Evolutionary conservation across 2,797 vertebrate species (phyloP), one percentile per base, ranked within the genome.

Genomic region (Rachycentron canadum): DNA sequence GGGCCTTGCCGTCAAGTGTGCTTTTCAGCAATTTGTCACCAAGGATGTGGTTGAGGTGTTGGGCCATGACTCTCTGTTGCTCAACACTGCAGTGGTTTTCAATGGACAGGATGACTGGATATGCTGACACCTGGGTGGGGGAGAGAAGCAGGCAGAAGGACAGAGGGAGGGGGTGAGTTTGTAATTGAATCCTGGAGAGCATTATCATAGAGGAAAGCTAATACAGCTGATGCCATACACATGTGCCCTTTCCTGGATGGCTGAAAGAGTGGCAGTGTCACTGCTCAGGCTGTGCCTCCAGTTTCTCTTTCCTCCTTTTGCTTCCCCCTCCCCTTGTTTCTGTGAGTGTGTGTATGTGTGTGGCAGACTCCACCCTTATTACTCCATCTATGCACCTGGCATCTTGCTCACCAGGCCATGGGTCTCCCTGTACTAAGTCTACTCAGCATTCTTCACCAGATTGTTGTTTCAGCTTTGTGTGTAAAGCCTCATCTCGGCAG

Each of bases 71-170:
- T 61, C 94, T 93, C 90, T 99, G 97, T 76, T 99, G 98, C 76
- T 97, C 97, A 71, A 97, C 78, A 62, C 95, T 93, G 87, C 98
- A 99, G 89, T 99, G 98, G 92, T 97, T 99, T 93, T 98, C 97
- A 43, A 99, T 91, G 49, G 97, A 99, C 86, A 99, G 86, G 90
- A 99, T 97, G 82, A 99, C 95, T 0, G 98, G 98, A 86, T 97
- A 98, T 55, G 97, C 94, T 0, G 97, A 98, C 1, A 92, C 93
- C 97, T 98, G 89, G 10, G 56, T 1, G 68, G n/a, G 19, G 36
- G 3, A 53, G 28, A 19, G 28, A 34, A 26, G 16, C 36, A 52
- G 55, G 55, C 1, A 40, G 67, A 36, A 55, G 66, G 45, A 0
- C 0, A 70, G 40, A 60, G 32, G 43, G 56, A 66, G 65, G 1